Base-by-base conservation (phyloP, 2,797 vertebrate genomes). In the Cottoperca gobio region DNA sequence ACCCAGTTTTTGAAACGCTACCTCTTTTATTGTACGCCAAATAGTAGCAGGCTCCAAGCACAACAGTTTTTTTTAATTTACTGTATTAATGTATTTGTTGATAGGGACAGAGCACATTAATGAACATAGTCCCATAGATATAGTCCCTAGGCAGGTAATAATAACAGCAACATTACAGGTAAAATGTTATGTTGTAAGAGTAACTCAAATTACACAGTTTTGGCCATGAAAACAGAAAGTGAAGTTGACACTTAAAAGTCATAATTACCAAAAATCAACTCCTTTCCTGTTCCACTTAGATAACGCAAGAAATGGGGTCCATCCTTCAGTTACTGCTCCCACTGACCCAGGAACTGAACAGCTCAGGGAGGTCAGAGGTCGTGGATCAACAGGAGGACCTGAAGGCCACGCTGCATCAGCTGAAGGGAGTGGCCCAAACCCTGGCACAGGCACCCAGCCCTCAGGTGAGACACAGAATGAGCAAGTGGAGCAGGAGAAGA, bases 351-450 rank as follows among this genome's bases (percentile, higher is more conserved):
- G 84, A 89, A 10, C 37, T 57, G 42, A 84, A 37, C 49, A 11
- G 54, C 31, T 24, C 81, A 2, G 76, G 16, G 21, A 35, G 45
- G 16, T 19, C 69, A 14, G 85, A 81, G 19, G 66, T 53, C 3
- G 9, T 2, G 24, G 76, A 69, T 67, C 73, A 86, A 2, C 78
- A 75, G 28, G 82, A 88, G 17, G 86, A 84, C 63, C 83, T 95
- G 77, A 86, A 84, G 70, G 49, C 70, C 16, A 66, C 89, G 76
- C 70, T 95, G 65, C 79, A 79, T 17, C 81, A 78, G 76, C 81
- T 96, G 64, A 95, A 91, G 77, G 85, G 86, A 45, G 86, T 85
- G 60, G 92, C 92, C 46, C 88, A 90, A 71, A 87, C 73, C 49
- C 79, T 95, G 76, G 87, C 86, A 2, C 82, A 78, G 46, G 28